Evolutionary conservation across 2,113 vertebrate species (phyloP).

Genomic region (Myotis lucifugus): DNA sequence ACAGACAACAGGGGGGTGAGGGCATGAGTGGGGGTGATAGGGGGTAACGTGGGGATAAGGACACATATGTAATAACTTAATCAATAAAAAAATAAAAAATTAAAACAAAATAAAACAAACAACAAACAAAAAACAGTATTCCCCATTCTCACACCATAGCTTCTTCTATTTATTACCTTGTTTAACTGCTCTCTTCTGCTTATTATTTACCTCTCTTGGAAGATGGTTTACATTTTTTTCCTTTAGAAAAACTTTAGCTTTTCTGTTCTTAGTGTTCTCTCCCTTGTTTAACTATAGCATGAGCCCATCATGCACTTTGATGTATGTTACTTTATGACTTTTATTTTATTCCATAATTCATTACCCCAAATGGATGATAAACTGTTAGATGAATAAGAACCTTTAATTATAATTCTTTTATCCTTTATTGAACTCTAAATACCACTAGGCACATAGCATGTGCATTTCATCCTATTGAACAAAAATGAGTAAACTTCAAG

Average conservation of each 20-base stretch:
- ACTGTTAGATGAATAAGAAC: background rate
- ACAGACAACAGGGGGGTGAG: too few species aligned
- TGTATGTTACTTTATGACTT: background rate
- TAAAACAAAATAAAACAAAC: too few species aligned
- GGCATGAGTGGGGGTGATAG: too few species aligned
- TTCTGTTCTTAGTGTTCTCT: background rate
- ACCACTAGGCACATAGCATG: background rate
- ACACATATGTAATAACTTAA: too few species aligned
- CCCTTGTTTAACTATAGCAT: background rate
- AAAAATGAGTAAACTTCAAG: background rate
- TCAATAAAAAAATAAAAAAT: too few species aligned
- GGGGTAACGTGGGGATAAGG: too few species aligned
- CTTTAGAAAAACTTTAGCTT: background rate
- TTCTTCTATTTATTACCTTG: background rate
- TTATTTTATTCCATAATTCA: slow-evolving; percentile 33
- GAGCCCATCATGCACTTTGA: background rate
- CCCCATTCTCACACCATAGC: background rate
- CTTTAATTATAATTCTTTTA: background rate
- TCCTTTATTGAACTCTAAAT: background rate
- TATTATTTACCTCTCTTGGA: background rate
- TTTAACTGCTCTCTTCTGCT: background rate
- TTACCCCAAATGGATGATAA: background rate
- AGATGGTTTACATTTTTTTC: background rate
- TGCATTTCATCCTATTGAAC: background rate
- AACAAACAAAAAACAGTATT: background rate